phyloP scores from a whole-genome alignment of 2,113 vertebrate species.

The Cyanoliseus patagonus region DNA sequence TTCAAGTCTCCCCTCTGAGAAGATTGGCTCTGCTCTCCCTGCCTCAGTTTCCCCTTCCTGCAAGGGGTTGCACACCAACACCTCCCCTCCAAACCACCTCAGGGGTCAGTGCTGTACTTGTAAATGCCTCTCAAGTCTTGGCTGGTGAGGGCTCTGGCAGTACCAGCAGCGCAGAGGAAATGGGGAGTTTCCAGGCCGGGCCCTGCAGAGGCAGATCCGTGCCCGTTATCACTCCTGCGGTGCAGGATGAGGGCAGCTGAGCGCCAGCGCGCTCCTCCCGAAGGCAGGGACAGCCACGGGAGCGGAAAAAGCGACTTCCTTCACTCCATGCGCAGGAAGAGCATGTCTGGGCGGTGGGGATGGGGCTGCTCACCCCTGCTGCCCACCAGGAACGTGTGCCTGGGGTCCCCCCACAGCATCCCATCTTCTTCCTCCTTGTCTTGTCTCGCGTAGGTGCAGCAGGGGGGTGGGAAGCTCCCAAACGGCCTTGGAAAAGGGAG shows the following conservation, averaged over 20 bases:
- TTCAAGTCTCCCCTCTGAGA: not conserved
- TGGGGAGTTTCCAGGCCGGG: not conserved
- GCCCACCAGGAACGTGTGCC: fast-evolving
- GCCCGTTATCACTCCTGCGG: not conserved
- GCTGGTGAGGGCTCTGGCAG: not conserved
- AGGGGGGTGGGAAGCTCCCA: not conserved
- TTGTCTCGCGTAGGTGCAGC: not conserved
- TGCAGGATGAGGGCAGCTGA: not conserved
- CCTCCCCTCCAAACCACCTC: not conserved
- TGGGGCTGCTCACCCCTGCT: not conserved
- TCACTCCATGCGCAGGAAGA: fast-evolving
- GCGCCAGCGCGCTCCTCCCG: not conserved
- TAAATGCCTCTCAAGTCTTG: not conserved
- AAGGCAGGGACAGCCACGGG: not conserved
- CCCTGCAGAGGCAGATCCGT: not conserved
- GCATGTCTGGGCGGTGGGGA: not conserved
- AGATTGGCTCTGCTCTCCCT: not conserved
- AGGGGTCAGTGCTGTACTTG: fast-evolving
- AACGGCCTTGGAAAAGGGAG: fast-evolving
- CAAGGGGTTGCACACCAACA: too few relatives aligned
- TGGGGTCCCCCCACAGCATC: not conserved
- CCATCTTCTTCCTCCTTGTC: not conserved
- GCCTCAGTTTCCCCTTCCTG: not conserved
- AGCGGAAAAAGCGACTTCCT: not conserved
- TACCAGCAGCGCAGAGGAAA: fast-evolving